Evolutionary conservation across 2,797 vertebrate species (phyloP), one percentile per base, ranked within the genome.

Genomic region (Avahi laniger): DNA sequence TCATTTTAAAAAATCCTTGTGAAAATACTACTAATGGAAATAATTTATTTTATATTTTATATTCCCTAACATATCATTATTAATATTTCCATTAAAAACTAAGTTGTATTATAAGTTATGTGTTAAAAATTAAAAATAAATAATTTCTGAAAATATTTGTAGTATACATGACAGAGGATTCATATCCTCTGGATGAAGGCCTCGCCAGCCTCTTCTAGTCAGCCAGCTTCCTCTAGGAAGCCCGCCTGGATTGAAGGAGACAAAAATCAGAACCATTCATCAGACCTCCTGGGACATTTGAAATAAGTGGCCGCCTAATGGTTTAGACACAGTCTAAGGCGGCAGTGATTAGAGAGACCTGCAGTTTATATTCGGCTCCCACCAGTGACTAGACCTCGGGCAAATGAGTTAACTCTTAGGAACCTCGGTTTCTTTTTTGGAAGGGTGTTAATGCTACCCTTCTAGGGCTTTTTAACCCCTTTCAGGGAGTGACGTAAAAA

Each of bases 171-270:
- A 50, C 50, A 50, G 43, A 52, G 18, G 28, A 73, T 48, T 75
- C 41, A 50, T 41, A 8, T 22, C 63, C 0, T 57, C 48, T 22
- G 52, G 41, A 69, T 4, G 1, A 33, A 54, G 69, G 52, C 57
- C 18, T 30, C 75, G 4, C 11, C 10, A 9, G 61, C 28, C 33
- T 20, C 26, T 46, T 38, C 30, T 0, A 38, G 26, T 14, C 61
- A 1, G 38, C 48, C 13, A 8, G 70, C 91, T 88, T 91, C 94
- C 57, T 83, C 28, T 89, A 7, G 78, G 93, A 88, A 95, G 89
- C 52, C 86, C 50, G 12, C 78, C 69, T 12, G 46, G 92, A 26
- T 79, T 79, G 61, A 24, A 75, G 13, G 35, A 13, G 28, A 13
- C 24, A 8, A 38, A 70, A 30, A 48, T 33, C 84, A 11, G 33